Evolutionary conservation across 2,888 invertebrate genomes (phyloP).

Genomic region (Cloeon dipterum): DNA sequence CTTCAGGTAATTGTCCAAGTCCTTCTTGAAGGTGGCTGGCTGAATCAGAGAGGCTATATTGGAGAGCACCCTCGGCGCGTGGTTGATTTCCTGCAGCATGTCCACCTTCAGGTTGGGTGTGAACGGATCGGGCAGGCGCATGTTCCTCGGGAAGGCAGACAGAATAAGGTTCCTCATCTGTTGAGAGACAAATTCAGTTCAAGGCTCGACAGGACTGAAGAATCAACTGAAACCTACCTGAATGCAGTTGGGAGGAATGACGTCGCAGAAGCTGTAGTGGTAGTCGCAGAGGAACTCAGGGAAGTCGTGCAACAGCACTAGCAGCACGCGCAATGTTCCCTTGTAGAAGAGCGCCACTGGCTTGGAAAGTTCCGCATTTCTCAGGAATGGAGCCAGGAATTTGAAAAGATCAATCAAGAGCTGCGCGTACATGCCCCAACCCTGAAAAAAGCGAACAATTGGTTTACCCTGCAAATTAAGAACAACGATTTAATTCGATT

Average conservation of each 20-base stretch:
- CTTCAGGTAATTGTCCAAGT: slow-evolving; percentile 89
- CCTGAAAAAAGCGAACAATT: slow-evolving; percentile 22
- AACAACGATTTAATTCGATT: not conserved
- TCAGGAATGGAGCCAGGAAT: slow-evolving; percentile 86
- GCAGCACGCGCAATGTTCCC: slow-evolving; percentile 79
- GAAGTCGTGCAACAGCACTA: slow-evolving; percentile 93
- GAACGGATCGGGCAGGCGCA: slow-evolving; percentile 96
- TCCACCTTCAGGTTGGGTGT: slow-evolving; percentile 92
- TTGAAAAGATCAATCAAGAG: slow-evolving; percentile 88
- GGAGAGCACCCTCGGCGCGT: slow-evolving; percentile 71
- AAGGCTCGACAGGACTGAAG: not conserved
- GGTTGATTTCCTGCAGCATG: slow-evolving; percentile 66
- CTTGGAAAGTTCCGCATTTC: slow-evolving; percentile 89
- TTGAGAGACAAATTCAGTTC: slow-evolving; percentile 5
- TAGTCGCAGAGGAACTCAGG: slow-evolving; percentile 98
- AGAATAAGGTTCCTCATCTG: slow-evolving; percentile 92
- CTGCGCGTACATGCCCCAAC: slow-evolving; percentile 95
- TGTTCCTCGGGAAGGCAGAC: slow-evolving; percentile 93
- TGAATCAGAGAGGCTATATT: slow-evolving; percentile 75
- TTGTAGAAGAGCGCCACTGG: slow-evolving; percentile 88
- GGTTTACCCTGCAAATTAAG: not conserved
- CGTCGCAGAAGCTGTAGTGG: slow-evolving; percentile 97
- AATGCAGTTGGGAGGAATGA: slow-evolving; percentile 97
- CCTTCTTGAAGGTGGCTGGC: slow-evolving; percentile 74
- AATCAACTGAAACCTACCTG: slow-evolving; percentile 23